Base-by-base conservation (phyloP, 2,113 vertebrate species). In the Brachypodius melanocephalos region DNA sequence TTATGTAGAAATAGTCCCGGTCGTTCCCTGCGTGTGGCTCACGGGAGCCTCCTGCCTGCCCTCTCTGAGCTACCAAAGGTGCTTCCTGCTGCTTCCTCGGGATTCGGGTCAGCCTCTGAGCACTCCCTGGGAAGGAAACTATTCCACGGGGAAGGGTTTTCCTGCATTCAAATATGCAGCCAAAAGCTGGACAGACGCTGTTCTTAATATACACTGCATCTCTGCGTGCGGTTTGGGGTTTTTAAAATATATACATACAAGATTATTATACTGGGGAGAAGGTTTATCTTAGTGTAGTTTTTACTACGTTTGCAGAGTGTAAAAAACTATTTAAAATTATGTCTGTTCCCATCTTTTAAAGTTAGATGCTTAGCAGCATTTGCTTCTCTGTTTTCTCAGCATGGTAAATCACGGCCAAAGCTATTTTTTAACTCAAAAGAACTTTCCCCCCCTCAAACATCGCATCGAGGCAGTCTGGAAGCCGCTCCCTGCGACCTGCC, bases 1-100 rank as follows among this genome's bases (percentile, higher is more conserved):
- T 96, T 96, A 65, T 95, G 77, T 76, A 95, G 96, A 88, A 96
- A 90, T 93, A 95, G 68, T 55, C 80, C 78, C 79, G 3, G 21
- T 67, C 6, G 5, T 29, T 94, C 90, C 69, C 46, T 1, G 36
- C 32, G 40, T 62, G 83, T 75, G 93, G 95, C 72, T 96, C 85
- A 59, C 48, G 24, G 88, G 85, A 93, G 67, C 83, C 93, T 82
- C 55, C 62, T 89, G 96, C 81, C 92, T 90, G 92, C 92, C 87
- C 45, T 3, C 12, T 48, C 57, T 12, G 25, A 87, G 95, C 89
- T 90, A 34, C 86, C 13, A 34, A 79, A 95, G 69, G 77, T 91
- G 72, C 51, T 88, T 17, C 19, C 92, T 77, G 74, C 9, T 4
- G 45, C 89, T 96, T 95, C 93, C 89, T 61, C 82, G 68, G 93